Evolutionary conservation across 2,113 vertebrate genomes (phyloP).

Genomic region (Myotis davidii): DNA sequence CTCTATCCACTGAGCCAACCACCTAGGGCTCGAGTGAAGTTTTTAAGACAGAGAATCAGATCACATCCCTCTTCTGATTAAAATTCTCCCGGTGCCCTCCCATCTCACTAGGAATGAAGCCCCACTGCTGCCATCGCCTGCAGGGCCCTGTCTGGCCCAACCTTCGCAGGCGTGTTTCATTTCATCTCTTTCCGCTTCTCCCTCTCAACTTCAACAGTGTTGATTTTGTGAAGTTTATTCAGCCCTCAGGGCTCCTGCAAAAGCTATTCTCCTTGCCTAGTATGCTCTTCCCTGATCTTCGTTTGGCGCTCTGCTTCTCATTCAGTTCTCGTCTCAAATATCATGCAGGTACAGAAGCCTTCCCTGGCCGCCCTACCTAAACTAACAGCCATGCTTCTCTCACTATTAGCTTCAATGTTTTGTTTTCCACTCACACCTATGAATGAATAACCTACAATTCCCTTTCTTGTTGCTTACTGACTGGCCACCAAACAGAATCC

Average conservation of each 20-base stretch:
- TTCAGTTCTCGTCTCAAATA: not conserved
- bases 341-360: not conserved
- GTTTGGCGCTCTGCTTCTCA: not conserved
- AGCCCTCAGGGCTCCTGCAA: not conserved
- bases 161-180: accelerated
- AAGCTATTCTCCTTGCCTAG: not conserved
- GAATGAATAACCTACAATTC: not conserved
- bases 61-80: not conserved
- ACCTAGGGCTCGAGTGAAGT: too few relatives aligned
- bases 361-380: not conserved
- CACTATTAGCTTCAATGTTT: not conserved
- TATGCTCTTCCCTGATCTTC: not conserved
- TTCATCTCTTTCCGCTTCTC: not conserved
- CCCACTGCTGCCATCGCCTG: too few relatives aligned
- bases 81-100: not conserved
- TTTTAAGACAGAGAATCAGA: not conserved
- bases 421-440: not conserved
- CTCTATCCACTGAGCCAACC: too few relatives aligned
- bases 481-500: not conserved
- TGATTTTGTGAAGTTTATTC: not conserved
- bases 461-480: not conserved
- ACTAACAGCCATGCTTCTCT: not conserved
- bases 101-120: not conserved
- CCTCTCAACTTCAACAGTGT: not conserved
- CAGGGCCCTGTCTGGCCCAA: not conserved